Conservation (phyloP, 2,888 invertebrate genomes). For the Limnephilus rhombicus region DNA sequence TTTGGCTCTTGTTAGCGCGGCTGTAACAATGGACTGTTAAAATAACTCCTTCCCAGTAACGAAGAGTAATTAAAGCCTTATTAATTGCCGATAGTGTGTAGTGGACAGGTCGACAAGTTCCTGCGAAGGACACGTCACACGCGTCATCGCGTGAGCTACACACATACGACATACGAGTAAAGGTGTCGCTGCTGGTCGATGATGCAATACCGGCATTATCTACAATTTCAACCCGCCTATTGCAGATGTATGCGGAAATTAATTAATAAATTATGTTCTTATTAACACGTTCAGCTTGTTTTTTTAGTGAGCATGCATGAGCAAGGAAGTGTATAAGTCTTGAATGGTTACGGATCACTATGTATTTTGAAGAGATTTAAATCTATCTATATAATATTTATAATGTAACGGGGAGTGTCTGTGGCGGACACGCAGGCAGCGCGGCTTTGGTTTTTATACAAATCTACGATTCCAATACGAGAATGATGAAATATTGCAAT, state of each 20-base stretch:
- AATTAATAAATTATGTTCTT: neutral
- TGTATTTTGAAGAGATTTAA: neutral
- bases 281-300: neutral
- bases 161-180: neutral
- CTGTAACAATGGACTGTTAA: neutral
- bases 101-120: neutral
- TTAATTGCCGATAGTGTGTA: neutral
- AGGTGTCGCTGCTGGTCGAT: neutral
- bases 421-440: too few species aligned
- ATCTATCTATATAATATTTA: neutral
- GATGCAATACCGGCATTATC: neutral
- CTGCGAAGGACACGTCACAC: neutral
- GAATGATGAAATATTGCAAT: too few species aligned
- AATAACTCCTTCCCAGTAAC: neutral
- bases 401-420: neutral
- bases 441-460: too few species aligned
- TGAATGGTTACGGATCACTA: neutral
- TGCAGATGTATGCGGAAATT: neutral
- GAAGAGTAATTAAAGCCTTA: neutral
- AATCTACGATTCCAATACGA: too few species aligned
- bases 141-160: neutral
- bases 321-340: neutral
- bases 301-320: neutral
- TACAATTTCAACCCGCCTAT: neutral
- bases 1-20: neutral